Evolutionary conservation across 53 echinoderm and acorn worm species (phyloP), one percentile per base, ranked within the genome.

Genomic region (Echinarachnius parma): DNA sequence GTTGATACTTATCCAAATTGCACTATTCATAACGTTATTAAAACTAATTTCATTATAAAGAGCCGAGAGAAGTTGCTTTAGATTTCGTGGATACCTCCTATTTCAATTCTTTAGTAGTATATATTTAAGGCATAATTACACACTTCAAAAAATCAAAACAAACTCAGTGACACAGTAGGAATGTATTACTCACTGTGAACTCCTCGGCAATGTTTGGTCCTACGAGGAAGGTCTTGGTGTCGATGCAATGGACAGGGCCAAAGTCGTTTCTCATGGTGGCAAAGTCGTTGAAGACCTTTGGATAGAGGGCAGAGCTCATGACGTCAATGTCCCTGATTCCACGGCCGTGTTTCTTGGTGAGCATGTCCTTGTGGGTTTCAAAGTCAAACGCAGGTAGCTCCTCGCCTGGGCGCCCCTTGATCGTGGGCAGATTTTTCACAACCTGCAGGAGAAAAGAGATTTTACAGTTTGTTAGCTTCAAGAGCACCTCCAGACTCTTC

Each of bases 131-230:
- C n/a, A n/a, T n/a, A n/a, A n/a, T n/a, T n/a, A n/a, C n/a, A n/a
- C n/a, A n/a, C n/a, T n/a, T n/a, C n/a, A n/a, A n/a, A n/a, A n/a
- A n/a, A n/a, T n/a, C n/a, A n/a, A n/a, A n/a, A n/a, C n/a, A n/a
- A n/a, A n/a, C n/a, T n/a, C n/a, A n/a, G n/a, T n/a, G n/a, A n/a
- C n/a, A n/a, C n/a, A n/a, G n/a, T n/a, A n/a, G n/a, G n/a, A n/a
- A n/a, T n/a, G n/a, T n/a, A n/a, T n/a, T n/a, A n/a, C 86, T 81
- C 64, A 95, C 96, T 78, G 84, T 87, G 82, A 80, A 87, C 63
- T 95, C 96, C 46, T 95, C 96, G 14, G 96, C 96, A 46, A 95
- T 85, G 52, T 95, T 79, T 9, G 96, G 96, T n/a, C 96, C 96
- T 16, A 87, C 82, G n/a, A 95, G 67, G 62, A 95, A 95, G 25